Base-by-base conservation (phyloP, 2,888 invertebrate species). In the Euspilapteryx auroguttella region DNA sequence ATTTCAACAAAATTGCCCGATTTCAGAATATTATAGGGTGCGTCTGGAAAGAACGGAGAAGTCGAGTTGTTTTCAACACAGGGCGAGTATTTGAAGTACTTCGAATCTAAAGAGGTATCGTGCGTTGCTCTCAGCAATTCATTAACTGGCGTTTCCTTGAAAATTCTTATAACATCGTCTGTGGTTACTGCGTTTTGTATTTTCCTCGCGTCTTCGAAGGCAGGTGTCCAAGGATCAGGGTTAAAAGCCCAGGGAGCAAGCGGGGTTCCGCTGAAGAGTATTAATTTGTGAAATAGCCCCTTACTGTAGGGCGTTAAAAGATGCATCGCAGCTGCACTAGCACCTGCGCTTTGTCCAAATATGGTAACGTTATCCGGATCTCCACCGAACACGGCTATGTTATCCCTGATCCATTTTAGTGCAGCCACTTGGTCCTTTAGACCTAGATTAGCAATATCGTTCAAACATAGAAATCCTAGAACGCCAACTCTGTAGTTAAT, bases 281-380 rank as follows among this genome's bases (percentile, higher is more conserved):
- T 56, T 2, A 54, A 50, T 46, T 68, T 69, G 34, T 75, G 73
- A 30, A 69, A 75, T 14, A 75, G 34, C 25, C 63, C 64, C 34
- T 37, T 39, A 32, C 69, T 69, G 4, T 37, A 35, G 28, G 49
- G 50, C 0, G 71, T 61, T 0, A 73, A 39, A 13, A 73, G 38
- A 31, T 68, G 73, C 58, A 69, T 57, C 1, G 58, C 53, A 1
- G 61, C 56, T 0, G 64, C 43, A n/a, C 55, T 49, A 0, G 59
- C 62, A 0, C 75, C 75, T 0, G 75, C 69, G 22, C 73, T 75
- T 21, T 75, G 69, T 0, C 75, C 75, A 12, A 56, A 58, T 22
- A 75, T 34, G 0, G 68, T 71, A 2, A 75, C 68, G 30, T 71
- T 71, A 8, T 69, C 64, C 0, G 68, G 66, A 34, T 73, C 73